Base-by-base conservation (phyloP, 2,888 invertebrate genomes). In the Sussaba pulchella region DNA sequence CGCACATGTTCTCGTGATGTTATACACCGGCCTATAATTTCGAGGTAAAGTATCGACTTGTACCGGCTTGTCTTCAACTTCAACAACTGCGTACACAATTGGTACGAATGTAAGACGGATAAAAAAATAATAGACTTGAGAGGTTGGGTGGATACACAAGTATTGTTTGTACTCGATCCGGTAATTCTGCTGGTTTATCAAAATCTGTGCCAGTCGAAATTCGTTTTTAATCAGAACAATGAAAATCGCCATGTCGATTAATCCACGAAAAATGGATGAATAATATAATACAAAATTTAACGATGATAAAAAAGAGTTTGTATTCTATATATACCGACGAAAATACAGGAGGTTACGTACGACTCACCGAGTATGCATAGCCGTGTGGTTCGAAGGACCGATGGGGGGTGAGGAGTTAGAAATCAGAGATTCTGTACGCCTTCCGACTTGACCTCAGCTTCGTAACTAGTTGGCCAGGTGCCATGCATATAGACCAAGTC, bases 381-480 rank as follows among this genome's bases (percentile, higher is more conserved):
- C 77, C 43, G 81, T 72, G 72, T 72, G 75, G 76, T 78, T 61
- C 76, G 76, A 74, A 82, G 74, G 70, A 81, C 81, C 75, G 64
- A 72, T 52, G 66, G 47, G 69, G 70, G 80, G 66, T 63, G 24
- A 50, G 43, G 43, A 41, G 50, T 36, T 59, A 54, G 26, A 67
- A 59, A 70, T 6, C 73, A 72, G 70, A 47, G 67, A 26, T 17
- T 78, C 41, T 63, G 50, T 83, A 86, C 86, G 84, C 86, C 87
- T 84, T 86, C 85, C 86, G 87, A 87, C 87, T 88, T 87, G 79
- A 83, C 84, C 84, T 84, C 50, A 84, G 88, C 82, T 87, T 88
- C 85, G 87, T 89, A 91, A 91, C 90, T 90, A 90, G 89, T 91
- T 91, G 91, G 91, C 91, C 83, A 71, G 63, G 83, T 84, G 91